Evolutionary conservation across 1,140 invertebrate species (phyloP).

Genomic region (Drosophila oshimai): DNA sequence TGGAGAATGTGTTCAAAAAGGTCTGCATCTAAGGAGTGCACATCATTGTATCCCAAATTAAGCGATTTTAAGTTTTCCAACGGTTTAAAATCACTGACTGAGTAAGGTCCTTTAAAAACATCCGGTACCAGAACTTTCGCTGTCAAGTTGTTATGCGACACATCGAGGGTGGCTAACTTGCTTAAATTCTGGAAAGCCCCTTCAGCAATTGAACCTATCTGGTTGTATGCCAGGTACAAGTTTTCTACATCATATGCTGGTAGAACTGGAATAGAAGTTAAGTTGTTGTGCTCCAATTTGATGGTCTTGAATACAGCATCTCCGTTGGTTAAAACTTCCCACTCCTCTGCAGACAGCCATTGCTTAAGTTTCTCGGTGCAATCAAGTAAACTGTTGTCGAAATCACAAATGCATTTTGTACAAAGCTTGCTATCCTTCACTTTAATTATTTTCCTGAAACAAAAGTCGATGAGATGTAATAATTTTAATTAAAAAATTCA

Average conservation of each 20-base stretch:
- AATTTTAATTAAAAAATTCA: too few relatives aligned
- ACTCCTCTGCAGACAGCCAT: slow-evolving; percentile 74
- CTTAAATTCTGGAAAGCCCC: slow-evolving; percentile 86
- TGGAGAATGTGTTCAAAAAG: slow-evolving; percentile 88
- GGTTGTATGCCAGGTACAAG: slow-evolving; percentile 84
- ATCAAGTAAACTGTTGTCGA: slow-evolving; percentile 55
- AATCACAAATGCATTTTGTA: slow-evolving; percentile 64
- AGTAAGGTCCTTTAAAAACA: slow-evolving; percentile 87
- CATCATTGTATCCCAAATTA: slow-evolving; percentile 86
- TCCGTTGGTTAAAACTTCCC: slow-evolving; percentile 79
- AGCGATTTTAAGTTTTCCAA: slow-evolving; percentile 85
- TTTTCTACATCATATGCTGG: slow-evolving; percentile 82
- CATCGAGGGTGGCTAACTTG: slow-evolving; percentile 86
- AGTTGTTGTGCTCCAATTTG: slow-evolving; percentile 68
- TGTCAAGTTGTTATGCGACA: slow-evolving; percentile 87
- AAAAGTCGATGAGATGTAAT: too few relatives aligned
- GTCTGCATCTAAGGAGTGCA: slow-evolving; percentile 87
- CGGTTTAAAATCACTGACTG: slow-evolving; percentile 85
- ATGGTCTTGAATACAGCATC: slow-evolving; percentile 77
- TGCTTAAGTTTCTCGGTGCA: slow-evolving; percentile 62
- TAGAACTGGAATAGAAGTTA: slow-evolving; percentile 60
- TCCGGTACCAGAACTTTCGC: slow-evolving; percentile 84
- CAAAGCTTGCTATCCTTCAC: slow-evolving; percentile 64
- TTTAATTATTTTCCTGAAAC: slow-evolving; percentile 25
- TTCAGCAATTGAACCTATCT: slow-evolving; percentile 85